A percentile compares a stretch with the other conserved stretches of the same genome.
Evolutionary conservation across 2,888 invertebrate species (phyloP).

Genomic region (Euphydryas editha): DNA sequence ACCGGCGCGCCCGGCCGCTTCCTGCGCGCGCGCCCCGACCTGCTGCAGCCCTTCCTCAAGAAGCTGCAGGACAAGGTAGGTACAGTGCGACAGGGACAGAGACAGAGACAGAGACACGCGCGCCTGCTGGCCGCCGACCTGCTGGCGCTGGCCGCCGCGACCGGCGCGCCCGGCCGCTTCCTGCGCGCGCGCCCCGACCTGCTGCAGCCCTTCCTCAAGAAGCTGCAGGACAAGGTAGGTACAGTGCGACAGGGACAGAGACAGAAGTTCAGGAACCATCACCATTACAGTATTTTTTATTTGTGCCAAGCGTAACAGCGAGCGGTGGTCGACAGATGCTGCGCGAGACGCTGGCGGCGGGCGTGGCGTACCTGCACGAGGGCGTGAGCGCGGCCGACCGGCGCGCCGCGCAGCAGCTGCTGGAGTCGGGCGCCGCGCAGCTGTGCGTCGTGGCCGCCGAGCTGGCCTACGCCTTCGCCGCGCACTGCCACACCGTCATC

Average conservation of each 20-base stretch:
- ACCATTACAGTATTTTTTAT: too few species aligned
- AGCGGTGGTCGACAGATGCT: conserved; percentile 83
- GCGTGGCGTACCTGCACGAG: conserved; percentile 98
- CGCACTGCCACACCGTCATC: conserved; percentile 97
- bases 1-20: conserved; percentile 94
- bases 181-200: too few species aligned
- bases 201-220: conserved; percentile 93
- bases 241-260: too few species aligned
- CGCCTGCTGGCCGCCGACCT: too few species aligned
- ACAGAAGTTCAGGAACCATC: too few species aligned
- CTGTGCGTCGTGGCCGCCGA: conserved; percentile 94
- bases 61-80: conserved; percentile 92
- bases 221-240: neutral
- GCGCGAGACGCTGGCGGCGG: conserved; percentile 95
- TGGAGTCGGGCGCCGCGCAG: conserved; percentile 96
- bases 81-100: too few species aligned
- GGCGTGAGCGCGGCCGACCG: conserved; percentile 94
- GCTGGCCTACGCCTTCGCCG: conserved; percentile 92
- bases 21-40: conserved; percentile 93
- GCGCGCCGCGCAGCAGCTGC: conserved; percentile 95
- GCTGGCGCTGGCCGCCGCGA: too few species aligned
- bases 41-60: conserved; percentile 94
- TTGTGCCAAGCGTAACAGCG: too few species aligned
- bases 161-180: too few species aligned
- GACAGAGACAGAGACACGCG: too few species aligned